Conservation (phyloP, 2,888 invertebrate species). For the Heteromurus nitidus region DNA sequence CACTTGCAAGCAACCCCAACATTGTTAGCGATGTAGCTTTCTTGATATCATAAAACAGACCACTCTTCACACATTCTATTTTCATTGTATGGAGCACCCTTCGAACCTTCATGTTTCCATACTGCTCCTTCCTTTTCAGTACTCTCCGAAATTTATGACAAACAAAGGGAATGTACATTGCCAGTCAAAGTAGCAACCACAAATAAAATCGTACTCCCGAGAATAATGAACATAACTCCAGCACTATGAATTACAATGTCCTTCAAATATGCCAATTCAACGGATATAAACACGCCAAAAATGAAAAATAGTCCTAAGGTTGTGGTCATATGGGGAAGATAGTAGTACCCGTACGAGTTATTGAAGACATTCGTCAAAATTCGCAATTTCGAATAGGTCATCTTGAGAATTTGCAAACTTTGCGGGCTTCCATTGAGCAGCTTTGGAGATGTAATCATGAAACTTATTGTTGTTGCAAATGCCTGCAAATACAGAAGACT, state of each 20-base stretch:
- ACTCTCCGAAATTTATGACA: background rate
- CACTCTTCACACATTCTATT: conserved; percentile 1
- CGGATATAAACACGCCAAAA: background rate
- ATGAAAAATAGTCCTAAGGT: background rate
- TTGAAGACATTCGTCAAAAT: conserved; percentile 31
- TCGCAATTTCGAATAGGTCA: background rate
- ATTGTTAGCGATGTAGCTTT: conserved; percentile 10
- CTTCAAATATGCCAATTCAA: conserved; percentile 1
- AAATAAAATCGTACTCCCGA: background rate
- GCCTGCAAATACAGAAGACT: background rate
- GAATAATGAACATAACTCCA: background rate
- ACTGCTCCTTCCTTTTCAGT: background rate
- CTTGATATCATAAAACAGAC: background rate
- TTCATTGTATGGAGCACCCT: background rate
- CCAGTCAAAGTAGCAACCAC: background rate
- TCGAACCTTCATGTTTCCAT: background rate
- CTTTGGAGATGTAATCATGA: background rate
- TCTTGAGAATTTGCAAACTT: background rate
- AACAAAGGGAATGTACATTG: background rate
- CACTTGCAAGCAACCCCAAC: conserved; percentile 1
- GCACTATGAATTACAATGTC: background rate
- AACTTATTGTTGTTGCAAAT: background rate
- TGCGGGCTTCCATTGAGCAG: background rate
- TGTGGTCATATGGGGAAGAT: background rate
- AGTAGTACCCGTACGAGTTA: background rate